Base-by-base conservation (phyloP, 2,797 vertebrate genomes). In the Enteromius paludinosus region DNA sequence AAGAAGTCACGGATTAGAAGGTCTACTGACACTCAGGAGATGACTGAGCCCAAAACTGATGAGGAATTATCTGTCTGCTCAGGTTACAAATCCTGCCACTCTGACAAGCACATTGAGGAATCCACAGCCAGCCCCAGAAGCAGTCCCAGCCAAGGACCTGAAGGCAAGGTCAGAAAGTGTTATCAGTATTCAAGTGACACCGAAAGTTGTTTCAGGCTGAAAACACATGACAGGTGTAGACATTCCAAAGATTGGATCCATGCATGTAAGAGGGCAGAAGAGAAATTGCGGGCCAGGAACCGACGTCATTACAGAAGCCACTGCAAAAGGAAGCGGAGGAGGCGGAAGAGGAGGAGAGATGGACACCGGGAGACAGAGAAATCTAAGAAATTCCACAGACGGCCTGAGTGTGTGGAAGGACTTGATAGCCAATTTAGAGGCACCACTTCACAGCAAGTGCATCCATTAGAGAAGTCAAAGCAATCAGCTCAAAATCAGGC, bases 311-410 rank as follows among this genome's bases (percentile, higher is more conserved):
- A 91, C 87, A 94, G 91, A 89, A 93, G 85, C 65, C 91, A 90
- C 87, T 94, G 91, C 81, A 87, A 92, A 86, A 96, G 92, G 89
- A 95, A 86, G 89, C 89, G 94, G 89, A 86, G 91, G 90, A 94
- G 86, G 78, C 90, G 90, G 78, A 94, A 92, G 89, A 94, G 90
- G 77, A 77, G 92, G 71, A 86, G 81, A n/a, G 81, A 86, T 68
- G 81, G 84, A 70, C 25, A 83, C 85, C 64, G 81, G 47, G 87
- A 90, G 41, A 82, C 81, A n/a, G 83, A 83, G 30, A 90, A 86
- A 87, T 69, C 81, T 47, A 71, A 76, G 64, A 83, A 79, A 85
- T 79, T 89, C 83, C 78, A 82, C 82, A 89, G 85, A 84, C 84
- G 43, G 83, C 45, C 70, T 9, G 78, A 87, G 69, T 85, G 81